Evolutionary conservation across 2,888 invertebrate species (phyloP), one percentile per base, ranked within the genome.

Genomic region (Drosophila acutilabella): DNA sequence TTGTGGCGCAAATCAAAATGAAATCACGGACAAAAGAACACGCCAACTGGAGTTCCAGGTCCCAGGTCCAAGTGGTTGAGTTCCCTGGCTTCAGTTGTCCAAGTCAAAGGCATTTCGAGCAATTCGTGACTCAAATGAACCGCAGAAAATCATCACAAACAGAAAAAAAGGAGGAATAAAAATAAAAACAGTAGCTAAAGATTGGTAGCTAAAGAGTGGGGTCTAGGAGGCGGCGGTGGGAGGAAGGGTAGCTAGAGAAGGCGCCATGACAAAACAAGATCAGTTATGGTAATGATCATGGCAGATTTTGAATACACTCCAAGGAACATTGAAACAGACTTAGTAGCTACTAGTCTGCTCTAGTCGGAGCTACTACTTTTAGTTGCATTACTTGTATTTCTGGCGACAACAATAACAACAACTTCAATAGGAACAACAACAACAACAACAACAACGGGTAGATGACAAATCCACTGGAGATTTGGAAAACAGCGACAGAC

Each of bases 91-190:
- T 51, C 65, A 65, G 56, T 68, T 75, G 83, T 67, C 80, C 71
- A 72, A 78, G 66, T 80, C 58, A 70, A 68, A 68, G 71, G 71
- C 80, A 77, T 67, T 84, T 79, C 75, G 78, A 77, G 64, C 74
- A 89, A 73, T 83, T 88, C 88, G 88, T 88, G 88, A 88, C 88
- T 88, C 64, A 89, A 88, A 78, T 88, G 89, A 89, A 89, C 88
- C 89, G 88, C 81, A 81, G 80, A 86, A 79, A 84, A 89, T 81
- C 78, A 82, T 82, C 77, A 68, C 58, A 81, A 77, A 59, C 54
- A 62, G 67, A 52, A 65, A 66, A 48, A 52, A 40, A 51, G 53
- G 58, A 38, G 20, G 18, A 30, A 33, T 4, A 52, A 50, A 62
- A 62, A 48, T 33, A 42, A 57, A 52, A 58, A 60, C 64, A 72